Base-by-base conservation (phyloP, 2,113 vertebrate genomes). In the Bubo blakistoni region DNA sequence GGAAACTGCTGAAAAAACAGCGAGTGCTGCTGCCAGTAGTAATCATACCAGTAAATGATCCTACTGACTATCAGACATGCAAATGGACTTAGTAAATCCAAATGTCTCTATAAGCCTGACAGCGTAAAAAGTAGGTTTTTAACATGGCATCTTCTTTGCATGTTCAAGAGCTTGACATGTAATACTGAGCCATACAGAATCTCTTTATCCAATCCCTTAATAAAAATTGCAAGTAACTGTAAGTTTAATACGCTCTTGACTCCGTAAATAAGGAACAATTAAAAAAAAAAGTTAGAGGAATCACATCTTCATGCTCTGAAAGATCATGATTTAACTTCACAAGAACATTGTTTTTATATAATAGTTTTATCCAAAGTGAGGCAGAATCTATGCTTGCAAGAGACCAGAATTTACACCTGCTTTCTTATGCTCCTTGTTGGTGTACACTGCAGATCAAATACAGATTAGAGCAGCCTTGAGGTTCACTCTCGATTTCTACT, bases 311-410 rank as follows among this genome's bases (percentile, higher is more conserved):
- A 8, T 27, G 10, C 32, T 46, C 19, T 32, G 46, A 76, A 71
- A 71, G 10, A 25, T 40, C 13, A 46, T 26, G 8, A 29, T 54
- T 77, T 61, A 54, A 36, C 29, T 49, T 73, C 46, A 40, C 32
- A 40, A 72, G 16, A 81, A 20, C 29, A 29, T 19, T 55, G 8
- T 3, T 54, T 83, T 62, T 34, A 1, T n/a, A 15, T 9, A 70
- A 34, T 2, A 16, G 1, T 7, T 91, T 26, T 36, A 20, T 27
- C 36, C 27, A 86, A 58, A 88, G 2, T 0, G 0, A 47, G 16
- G 16, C 14, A 72, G 44, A 72, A 77, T 14, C 46, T 49, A 5
- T 80, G 14, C 30, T 65, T 81, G 62, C 32, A 49, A 42, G 36
- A 57, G 11, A 32, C 18, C 49, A 49, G 58, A 65, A 54, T 6